phyloP scores from a whole-genome alignment of 2,888 invertebrate genomes.

The Lissocephala sabroskyi region DNA sequence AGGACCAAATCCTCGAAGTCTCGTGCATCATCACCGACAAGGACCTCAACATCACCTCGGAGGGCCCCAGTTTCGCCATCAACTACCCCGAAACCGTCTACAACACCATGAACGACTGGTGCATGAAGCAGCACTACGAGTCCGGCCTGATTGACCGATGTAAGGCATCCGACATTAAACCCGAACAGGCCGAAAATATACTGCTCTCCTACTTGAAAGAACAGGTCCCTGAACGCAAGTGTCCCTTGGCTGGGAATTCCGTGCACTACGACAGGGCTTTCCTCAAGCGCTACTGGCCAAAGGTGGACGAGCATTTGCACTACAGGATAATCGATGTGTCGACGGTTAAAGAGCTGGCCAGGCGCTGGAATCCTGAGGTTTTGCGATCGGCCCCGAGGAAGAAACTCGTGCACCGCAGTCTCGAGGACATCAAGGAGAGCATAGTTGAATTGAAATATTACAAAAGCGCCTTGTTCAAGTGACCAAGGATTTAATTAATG shows the following conservation, averaged over 20 bases:
- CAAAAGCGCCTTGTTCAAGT: conserved; percentile 76
- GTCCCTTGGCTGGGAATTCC: conserved; percentile 90
- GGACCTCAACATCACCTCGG: conserved; percentile 82
- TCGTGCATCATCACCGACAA: conserved; percentile 91
- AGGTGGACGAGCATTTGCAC: conserved; percentile 84
- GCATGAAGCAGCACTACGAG: conserved; percentile 86
- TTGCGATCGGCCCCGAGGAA: conserved; percentile 77
- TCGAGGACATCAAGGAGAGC: conserved; percentile 91
- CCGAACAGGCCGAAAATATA: conserved; percentile 80
- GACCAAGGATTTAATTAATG: conserved; percentile 33
- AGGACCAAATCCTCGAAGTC: conserved; percentile 89
- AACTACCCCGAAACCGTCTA: conserved; percentile 83
- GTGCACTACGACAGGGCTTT: conserved; percentile 91
- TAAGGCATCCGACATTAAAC: conserved; percentile 77
- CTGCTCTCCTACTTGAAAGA: conserved; percentile 82
- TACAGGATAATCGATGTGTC: conserved; percentile 96
- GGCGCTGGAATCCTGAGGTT: conserved; percentile 82
- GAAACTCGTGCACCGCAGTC: conserved; percentile 79
- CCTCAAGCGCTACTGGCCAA: conserved; percentile 84
- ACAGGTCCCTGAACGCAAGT: conserved; percentile 74
- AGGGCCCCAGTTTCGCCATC: conserved; percentile 84
- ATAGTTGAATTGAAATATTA: conserved; percentile 88
- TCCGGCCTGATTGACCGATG: conserved; percentile 85
- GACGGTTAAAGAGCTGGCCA: conserved; percentile 87
- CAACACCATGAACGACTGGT: conserved; percentile 89